A percentile compares a stretch with the other conserved stretches of the same genome.
Evolutionary conservation across 2,113 vertebrate genomes (phyloP).

Genomic region (Cyanistes caeruleus): DNA sequence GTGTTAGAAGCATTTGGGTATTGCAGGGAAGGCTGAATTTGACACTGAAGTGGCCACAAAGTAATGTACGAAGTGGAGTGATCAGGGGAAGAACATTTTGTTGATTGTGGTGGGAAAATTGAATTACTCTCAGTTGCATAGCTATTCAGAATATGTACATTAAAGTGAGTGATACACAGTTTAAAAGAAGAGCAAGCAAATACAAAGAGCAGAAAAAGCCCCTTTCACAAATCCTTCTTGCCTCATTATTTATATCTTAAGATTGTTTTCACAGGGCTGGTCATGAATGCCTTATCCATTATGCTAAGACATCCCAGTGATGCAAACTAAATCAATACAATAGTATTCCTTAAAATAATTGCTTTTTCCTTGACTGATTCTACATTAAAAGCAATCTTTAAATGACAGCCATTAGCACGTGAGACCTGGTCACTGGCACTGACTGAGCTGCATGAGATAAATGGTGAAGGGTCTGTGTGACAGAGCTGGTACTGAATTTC

Average conservation of each 20-base stretch:
- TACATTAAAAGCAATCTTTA: conserved; percentile 21
- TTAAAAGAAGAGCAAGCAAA: conserved; percentile 9
- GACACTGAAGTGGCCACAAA: conserved; percentile 59
- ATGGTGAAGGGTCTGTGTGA: background rate
- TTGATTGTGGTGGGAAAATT: conserved; percentile 58
- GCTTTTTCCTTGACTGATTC: background rate
- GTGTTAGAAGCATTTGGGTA: conserved; percentile 39
- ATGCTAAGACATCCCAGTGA: conserved; percentile 1
- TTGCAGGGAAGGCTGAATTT: conserved; percentile 40
- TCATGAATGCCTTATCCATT: conserved; percentile 1
- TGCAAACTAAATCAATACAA: conserved; percentile 12
- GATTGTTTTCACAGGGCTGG: background rate
- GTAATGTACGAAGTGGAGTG: background rate
- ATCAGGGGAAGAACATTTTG: conserved; percentile 48
- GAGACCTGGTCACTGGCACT: background rate
- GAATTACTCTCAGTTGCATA: conserved; percentile 31
- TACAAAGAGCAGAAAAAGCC: background rate
- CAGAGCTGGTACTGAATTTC: background rate
- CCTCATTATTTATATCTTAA: background rate
- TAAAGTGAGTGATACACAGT: conserved; percentile 1
- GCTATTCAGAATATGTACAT: conserved; percentile 16
- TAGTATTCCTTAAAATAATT: background rate
- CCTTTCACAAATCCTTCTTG: background rate
- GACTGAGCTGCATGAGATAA: background rate
- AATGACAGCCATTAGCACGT: background rate